Evolutionary conservation across 2,113 vertebrate genomes (phyloP).

Genomic region (Osmerus eperlanus): DNA sequence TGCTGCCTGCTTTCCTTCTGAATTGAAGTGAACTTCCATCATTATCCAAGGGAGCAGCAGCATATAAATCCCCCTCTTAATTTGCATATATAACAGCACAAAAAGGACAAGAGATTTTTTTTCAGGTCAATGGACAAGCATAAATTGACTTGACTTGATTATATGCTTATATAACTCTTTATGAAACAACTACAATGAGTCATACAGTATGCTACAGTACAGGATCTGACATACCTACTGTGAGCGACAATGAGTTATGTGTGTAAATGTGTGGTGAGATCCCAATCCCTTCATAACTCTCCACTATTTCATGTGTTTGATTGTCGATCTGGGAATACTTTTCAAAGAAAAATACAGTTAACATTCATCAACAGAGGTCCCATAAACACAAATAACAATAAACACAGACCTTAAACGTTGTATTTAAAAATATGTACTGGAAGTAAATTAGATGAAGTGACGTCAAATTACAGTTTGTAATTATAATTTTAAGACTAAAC

Average conservation of each 20-base stretch:
- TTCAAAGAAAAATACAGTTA: neutral
- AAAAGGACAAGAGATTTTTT: neutral
- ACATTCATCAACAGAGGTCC: neutral
- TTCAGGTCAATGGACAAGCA: neutral
- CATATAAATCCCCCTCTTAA: conserved; percentile 71
- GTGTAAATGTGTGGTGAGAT: conserved; percentile 61
- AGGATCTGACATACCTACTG: conserved; percentile 58
- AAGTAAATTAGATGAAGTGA: too few species aligned
- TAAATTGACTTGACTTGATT: neutral
- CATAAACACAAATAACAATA: neutral
- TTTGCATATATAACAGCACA: conserved; percentile 14
- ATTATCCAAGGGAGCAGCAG: conserved; percentile 60
- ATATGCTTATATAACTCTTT: conserved; percentile 18
- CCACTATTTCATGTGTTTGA: conserved; percentile 23
- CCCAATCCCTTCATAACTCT: conserved; percentile 52
- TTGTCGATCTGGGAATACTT: conserved; percentile 48
- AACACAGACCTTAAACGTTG: neutral
- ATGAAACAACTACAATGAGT: conserved; percentile 5
- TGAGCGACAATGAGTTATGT: conserved; percentile 65
- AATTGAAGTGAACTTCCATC: conserved; percentile 68
- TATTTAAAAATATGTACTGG: too few species aligned
- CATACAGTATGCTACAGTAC: neutral
- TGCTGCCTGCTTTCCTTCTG: conserved; percentile 59
- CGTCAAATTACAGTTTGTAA: too few species aligned
- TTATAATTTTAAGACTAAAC: neutral